Evolutionary conservation across 2,888 invertebrate genomes (phyloP), one percentile per base, ranked within the genome.

Genomic region (Idaea aversata): DNA sequence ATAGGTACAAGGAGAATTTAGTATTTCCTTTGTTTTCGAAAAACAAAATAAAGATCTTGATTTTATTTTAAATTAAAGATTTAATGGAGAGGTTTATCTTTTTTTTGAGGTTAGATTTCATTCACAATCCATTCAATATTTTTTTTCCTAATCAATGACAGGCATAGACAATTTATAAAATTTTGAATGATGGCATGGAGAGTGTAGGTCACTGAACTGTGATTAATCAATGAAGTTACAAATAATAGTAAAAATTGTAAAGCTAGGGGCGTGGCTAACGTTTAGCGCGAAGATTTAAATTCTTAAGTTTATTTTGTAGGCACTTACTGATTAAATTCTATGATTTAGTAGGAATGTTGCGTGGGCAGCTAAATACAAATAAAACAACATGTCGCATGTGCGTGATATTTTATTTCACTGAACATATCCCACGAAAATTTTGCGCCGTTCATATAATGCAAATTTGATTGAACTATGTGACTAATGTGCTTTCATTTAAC

Each of bases 381-480:
- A 76, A 89, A 90, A 90, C 86, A 82, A 82, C 74, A 68, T 65
- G 67, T 90, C 90, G 91, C 92, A 91, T 92, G 92, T 91, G 91
- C 91, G 91, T 91, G 88, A 91, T 88, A 90, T 86, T 91, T 90
- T 90, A 91, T 89, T 89, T 82, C 87, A 88, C 83, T 87, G 88
- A 90, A 91, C 87, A 87, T 87, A 85, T 85, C 85, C 82, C 86
- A 84, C 82, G 84, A 87, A 77, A 86, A 84, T 83, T 84, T 88
- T 86, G 87, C 89, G 85, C 84, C 86, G 83, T 87, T 87, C 84
- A 88, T 86, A 87, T 78, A 85, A 84, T 84, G 83, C 84, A 85
- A 87, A 83, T 83, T 88, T 86, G 80, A 79, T 84, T 81, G 82
- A 86, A 83, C 86, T 88, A 89, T 86, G 88, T 87, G 85, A 85